Evolutionary conservation across 2,888 invertebrate species (phyloP).

Genomic region (Pharmacophagus antenor): DNA sequence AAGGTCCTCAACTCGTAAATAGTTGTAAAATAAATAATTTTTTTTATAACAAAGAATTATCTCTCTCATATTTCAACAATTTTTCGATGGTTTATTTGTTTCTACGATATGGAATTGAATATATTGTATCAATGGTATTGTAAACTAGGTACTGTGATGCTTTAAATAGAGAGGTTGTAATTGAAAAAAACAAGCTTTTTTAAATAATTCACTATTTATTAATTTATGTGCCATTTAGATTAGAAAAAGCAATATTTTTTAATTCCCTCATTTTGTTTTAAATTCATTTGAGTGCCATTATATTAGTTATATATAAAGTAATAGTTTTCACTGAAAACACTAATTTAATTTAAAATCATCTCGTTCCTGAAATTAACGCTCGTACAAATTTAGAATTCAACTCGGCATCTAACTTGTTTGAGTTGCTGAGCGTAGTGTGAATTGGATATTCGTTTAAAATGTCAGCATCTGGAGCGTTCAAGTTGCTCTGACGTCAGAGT

Average conservation of each 20-base stretch:
- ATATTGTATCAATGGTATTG: too few species aligned
- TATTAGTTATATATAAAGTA: background rate
- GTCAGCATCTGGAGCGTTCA: background rate
- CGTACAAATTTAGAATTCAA: background rate
- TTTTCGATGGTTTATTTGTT: too few species aligned
- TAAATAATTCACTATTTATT: too few species aligned
- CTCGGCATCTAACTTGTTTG: background rate
- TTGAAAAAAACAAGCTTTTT: background rate
- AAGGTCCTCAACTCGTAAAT: too few species aligned
- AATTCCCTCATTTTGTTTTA: background rate
- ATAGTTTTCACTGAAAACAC: background rate
- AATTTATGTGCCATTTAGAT: too few species aligned
- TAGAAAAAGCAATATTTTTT: too few species aligned
- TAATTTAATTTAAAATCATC: background rate
- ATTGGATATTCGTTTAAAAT: background rate
- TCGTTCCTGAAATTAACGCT: background rate
- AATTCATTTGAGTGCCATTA: background rate
- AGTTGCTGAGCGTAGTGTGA: background rate
- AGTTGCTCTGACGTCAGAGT: background rate
- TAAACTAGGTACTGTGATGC: background rate
- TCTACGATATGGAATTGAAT: too few species aligned
- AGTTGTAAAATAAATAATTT: too few species aligned
- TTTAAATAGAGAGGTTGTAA: background rate
- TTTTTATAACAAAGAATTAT: too few species aligned
- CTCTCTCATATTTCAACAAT: too few species aligned